Conservation (phyloP, 53 echinoderm and acorn worm species). For the Antedon mediterranea region DNA sequence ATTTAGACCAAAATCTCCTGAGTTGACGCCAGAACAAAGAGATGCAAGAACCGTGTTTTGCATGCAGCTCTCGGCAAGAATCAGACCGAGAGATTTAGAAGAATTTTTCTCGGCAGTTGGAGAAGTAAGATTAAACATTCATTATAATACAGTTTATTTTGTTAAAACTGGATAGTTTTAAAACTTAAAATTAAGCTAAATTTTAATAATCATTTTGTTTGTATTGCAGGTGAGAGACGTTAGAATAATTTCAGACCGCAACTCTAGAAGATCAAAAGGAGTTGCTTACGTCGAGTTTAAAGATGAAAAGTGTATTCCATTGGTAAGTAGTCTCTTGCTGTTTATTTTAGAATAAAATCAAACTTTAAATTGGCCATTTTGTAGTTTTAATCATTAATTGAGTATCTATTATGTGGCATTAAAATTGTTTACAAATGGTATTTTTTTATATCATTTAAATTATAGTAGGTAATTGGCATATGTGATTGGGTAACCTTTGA, state of each 20-base stretch:
- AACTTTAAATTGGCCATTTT: too few species aligned
- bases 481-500: too few species aligned
- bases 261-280: conserved; percentile 90
- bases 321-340: conserved; percentile 38
- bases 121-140: conserved; percentile 33
- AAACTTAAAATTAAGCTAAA: too few species aligned
- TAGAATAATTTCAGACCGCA: conserved; percentile 91
- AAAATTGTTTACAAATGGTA: too few species aligned
- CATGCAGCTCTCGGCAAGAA: conserved; percentile 89
- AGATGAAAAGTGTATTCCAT: conserved; percentile 49
- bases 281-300: conserved; percentile 91
- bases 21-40: conserved; percentile 47
- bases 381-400: too few species aligned
- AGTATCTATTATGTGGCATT: too few species aligned
- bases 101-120: conserved; percentile 92
- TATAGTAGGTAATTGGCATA: too few species aligned
- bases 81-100: conserved; percentile 66
- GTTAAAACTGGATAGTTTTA: too few species aligned
- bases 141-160: neutral
- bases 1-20: neutral
- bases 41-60: conserved; percentile 95
- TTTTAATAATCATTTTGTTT: neutral
- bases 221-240: conserved; percentile 62
- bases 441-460: too few species aligned
- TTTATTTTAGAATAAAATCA: too few species aligned